Percentiles rank a stretch among this genome's conserved stretches.
Conservation (phyloP, 2,888 invertebrate species). For the Adineta ricciae region DNA sequence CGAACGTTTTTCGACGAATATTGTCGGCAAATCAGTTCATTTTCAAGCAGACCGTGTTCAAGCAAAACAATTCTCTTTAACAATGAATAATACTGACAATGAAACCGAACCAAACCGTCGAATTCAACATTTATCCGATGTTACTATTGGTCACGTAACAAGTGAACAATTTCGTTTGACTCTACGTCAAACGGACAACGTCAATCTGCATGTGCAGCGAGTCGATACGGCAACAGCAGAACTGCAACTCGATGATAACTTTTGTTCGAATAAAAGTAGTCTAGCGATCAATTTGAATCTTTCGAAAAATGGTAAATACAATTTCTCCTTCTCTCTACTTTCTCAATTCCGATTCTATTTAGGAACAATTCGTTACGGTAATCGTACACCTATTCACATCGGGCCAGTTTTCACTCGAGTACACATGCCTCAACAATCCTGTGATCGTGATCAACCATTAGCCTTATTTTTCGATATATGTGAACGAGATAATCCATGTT, state of each 20-base stretch:
- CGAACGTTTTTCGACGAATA: background rate
- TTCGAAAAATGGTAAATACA: background rate
- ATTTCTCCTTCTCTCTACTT: background rate
- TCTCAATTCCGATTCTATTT: background rate
- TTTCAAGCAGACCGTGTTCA: background rate
- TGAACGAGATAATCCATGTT: background rate
- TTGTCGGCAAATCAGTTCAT: background rate
- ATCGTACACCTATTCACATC: background rate
- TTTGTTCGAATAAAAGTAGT: background rate
- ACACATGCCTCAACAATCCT: background rate
- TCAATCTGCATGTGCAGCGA: background rate
- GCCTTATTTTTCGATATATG: background rate
- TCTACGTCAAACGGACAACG: background rate
- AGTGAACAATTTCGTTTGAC: background rate
- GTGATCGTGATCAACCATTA: constrained; percentile 16
- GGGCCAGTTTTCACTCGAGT: constrained; percentile 1
- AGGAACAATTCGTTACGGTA: background rate
- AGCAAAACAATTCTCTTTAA: background rate
- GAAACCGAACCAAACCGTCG: background rate
- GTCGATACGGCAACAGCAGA: background rate
- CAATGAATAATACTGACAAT: background rate
- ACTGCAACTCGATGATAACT: background rate
- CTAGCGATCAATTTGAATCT: background rate
- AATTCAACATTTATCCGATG: background rate
- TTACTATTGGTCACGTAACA: background rate